These are phyloP conservation scores for Phyllotreta striolata DNA, from an alignment of 2,888 invertebrate genomes.

Conservation along the genomic window DNA sequence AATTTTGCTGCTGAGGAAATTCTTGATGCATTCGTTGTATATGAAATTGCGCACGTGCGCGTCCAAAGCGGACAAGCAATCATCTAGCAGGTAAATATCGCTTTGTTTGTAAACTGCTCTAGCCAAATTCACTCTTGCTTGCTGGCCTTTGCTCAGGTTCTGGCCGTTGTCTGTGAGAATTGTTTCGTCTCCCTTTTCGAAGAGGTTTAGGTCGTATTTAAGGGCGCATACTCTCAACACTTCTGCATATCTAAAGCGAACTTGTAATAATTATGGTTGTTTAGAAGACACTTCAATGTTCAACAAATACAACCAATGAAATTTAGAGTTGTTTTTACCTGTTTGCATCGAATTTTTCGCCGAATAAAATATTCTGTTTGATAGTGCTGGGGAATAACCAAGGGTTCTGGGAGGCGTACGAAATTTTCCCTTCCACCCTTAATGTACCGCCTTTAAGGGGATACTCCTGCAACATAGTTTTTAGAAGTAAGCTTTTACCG, in stretches of 20 bases:
- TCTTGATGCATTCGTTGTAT: constrained; percentile 77
- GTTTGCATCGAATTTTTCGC: constrained; percentile 66
- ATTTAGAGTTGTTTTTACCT: constrained; percentile 54
- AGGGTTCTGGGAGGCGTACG: constrained; percentile 70
- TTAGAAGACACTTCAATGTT: background rate
- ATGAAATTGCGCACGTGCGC: constrained; percentile 84
- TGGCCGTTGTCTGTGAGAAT: constrained; percentile 79
- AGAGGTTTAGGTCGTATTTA: constrained; percentile 73
- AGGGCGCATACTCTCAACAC: constrained; percentile 71
- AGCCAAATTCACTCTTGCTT: constrained; percentile 85
- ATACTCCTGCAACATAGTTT: constrained; percentile 60
- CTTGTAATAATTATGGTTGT: background rate
- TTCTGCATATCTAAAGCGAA: constrained; percentile 41
- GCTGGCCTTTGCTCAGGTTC: constrained; percentile 79
- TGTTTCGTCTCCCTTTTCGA: constrained; percentile 81
- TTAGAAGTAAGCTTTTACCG: constrained; percentile 67
- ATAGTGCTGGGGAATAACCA: constrained; percentile 70
- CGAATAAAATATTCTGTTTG: constrained; percentile 81
- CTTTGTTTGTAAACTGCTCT: constrained; percentile 83
- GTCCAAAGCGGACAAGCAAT: constrained; percentile 90
- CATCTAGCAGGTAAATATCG: constrained; percentile 86
- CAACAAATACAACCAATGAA: background rate
- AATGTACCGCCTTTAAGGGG: constrained; percentile 57
- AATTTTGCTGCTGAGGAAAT: constrained; percentile 71
- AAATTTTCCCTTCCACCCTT: constrained; percentile 62